Percentiles rank a stretch among this genome's conserved stretches.
phyloP scores from a whole-genome alignment of 1,140 invertebrate species.

The Nixonia krombeini region DNA sequence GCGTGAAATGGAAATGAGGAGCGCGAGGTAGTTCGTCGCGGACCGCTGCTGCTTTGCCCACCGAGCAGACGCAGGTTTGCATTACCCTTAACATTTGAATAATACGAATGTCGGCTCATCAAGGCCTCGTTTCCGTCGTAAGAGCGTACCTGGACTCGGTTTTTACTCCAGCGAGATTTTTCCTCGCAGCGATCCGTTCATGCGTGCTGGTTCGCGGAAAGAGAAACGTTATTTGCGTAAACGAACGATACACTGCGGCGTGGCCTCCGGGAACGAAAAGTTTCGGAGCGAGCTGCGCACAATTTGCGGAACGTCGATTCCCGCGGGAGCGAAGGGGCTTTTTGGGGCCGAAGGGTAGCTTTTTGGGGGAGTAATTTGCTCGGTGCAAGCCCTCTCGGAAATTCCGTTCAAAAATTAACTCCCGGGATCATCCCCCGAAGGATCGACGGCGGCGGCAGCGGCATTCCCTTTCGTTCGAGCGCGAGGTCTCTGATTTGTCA shows the following conservation, averaged over 20 bases:
- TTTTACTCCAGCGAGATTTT: no score
- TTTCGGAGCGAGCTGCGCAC: neutral
- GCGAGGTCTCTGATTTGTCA: slow-evolving; percentile 17
- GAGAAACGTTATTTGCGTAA: no score
- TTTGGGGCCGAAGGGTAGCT: neutral
- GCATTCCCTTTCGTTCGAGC: slow-evolving; percentile 10
- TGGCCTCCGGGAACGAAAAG: neutral
- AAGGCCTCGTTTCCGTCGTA: no score
- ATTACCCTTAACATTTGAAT: slow-evolving; percentile 50
- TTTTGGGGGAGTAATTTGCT: slow-evolving; percentile 11
- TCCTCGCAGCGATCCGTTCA: no score
- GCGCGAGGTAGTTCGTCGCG: neutral
- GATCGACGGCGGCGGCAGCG: neutral
- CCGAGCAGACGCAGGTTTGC: no score
- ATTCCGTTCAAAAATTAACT: slow-evolving; percentile 24
- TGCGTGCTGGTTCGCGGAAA: no score
- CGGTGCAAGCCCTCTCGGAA: neutral
- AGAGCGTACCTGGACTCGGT: no score
- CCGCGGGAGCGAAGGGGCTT: slow-evolving; percentile 11
- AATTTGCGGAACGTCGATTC: slow-evolving; percentile 1
- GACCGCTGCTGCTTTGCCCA: slow-evolving; percentile 2
- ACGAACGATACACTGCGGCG: slow-evolving; percentile 9
- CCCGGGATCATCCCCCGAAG: neutral
- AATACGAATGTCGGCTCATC: no score
- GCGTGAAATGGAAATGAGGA: slow-evolving; percentile 11